Evolutionary conservation across 2,888 invertebrate genomes (phyloP), one percentile per base, ranked within the genome.

Genomic region (Ligdia adustata): DNA sequence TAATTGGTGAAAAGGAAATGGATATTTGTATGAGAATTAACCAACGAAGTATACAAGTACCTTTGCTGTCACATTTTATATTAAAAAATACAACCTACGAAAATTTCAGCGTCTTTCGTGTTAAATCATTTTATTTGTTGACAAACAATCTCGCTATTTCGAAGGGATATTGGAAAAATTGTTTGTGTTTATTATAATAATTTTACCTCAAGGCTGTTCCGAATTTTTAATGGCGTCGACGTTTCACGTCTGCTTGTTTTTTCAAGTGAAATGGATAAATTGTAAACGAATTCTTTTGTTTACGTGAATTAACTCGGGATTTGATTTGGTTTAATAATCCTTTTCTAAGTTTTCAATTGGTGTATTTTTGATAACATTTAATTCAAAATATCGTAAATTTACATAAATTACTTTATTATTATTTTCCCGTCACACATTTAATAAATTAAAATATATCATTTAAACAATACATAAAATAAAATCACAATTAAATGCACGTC

Each of bases 121-220:
- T 48, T 50, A 34, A 48, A 48, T 50, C 45, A 18, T 40, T 51
- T 46, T 52, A 47, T 52, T 51, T 43, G 39, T 47, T 52, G 38
- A 45, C 44, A 51, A 55, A 47, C 37, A 46, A 47, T 39, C 28
- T 33, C 34, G 34, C 32, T 50, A 27, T 15, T 33, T 37, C 7
- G 4, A 24, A 11, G 4, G 45, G 35, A 49, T 48, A 53, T 45
- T 52, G 46, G 44, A 41, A 49, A 43, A 43, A 47, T 44, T 32
- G 20, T 18, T 24, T 41, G 26, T 40, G 34, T 49, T 49, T 43
- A 29, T 18, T 26, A 41, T 38, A 14, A 38, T 42, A 26, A 26
- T 38, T 48, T 41, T n/a, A 29, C 22, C 22, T 28, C 38, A 18
- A n/a, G n/a, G n/a, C n/a, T 33, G 38, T 43, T 9, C n/a, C 16